Evolutionary conservation across 2,797 vertebrate genomes (phyloP).

Genomic region (Thalassophryne amazonica): DNA sequence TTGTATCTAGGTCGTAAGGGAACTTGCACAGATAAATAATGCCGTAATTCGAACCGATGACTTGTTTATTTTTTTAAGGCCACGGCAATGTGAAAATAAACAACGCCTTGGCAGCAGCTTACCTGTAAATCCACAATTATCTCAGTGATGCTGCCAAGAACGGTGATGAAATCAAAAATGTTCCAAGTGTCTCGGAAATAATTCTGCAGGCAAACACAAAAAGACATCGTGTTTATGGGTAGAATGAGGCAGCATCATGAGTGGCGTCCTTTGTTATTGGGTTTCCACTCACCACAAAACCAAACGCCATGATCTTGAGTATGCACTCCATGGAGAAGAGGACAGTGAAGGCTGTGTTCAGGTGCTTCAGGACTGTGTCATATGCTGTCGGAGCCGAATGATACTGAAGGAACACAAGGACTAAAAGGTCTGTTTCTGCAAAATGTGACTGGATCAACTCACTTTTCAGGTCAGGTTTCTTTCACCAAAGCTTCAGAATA

Average conservation of each 20-base stretch:
- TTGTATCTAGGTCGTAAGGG: slow-evolving; percentile 31
- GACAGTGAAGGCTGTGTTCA: slow-evolving; percentile 97
- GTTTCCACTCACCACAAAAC: slow-evolving; percentile 85
- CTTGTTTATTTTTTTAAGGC: slow-evolving; percentile 12
- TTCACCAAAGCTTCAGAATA: too few relatives aligned
- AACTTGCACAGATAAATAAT: slow-evolving; percentile 29
- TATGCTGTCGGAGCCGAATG: slow-evolving; percentile 93
- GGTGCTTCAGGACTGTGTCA: slow-evolving; percentile 91
- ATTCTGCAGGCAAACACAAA: slow-evolving; percentile 78
- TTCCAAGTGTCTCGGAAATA: slow-evolving; percentile 99
- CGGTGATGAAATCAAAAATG: slow-evolving; percentile 98
- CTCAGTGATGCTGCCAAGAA: slow-evolving; percentile 96
- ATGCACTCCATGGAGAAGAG: slow-evolving; percentile 97
- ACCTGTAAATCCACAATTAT: slow-evolving; percentile 98
- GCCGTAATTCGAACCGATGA: not conserved
- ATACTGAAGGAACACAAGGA: slow-evolving; percentile 78
- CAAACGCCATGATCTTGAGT: slow-evolving; percentile 96
- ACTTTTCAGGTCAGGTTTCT: too few relatives aligned
- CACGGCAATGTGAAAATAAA: slow-evolving; percentile 22
- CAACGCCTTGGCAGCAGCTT: slow-evolving; percentile 32
- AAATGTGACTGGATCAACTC: too few relatives aligned
- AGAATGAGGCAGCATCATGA: not conserved
- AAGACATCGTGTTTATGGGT: not conserved
- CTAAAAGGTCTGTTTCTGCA: too few relatives aligned
- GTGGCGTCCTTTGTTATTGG: not conserved